A percentile compares a stretch with the other conserved stretches of the same genome.
Conservation (phyloP, 1,140 invertebrate species). For the Zeugodacus cucurbitae region DNA sequence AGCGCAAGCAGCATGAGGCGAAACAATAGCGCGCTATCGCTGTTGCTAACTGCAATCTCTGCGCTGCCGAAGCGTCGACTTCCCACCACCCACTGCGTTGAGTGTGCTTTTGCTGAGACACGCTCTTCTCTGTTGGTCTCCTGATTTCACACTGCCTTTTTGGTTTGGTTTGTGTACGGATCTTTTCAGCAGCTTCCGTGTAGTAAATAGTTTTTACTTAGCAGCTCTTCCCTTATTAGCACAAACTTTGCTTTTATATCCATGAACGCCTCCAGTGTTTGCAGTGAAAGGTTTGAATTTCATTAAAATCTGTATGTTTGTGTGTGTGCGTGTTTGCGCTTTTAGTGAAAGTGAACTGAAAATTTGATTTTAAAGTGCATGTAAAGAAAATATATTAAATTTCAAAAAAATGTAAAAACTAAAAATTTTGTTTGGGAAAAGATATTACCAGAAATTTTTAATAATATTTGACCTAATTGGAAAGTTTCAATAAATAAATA, state of each 20-base stretch:
- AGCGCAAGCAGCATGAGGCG: neutral
- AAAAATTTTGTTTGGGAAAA: no score
- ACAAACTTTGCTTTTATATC: slow-evolving; percentile 7
- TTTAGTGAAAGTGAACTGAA: neutral
- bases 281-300: slow-evolving; percentile 1
- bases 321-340: neutral
- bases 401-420: no score
- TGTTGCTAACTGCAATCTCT: neutral
- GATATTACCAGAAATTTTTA: no score
- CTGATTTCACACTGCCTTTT: neutral
- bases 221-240: slow-evolving; percentile 7
- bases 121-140: neutral
- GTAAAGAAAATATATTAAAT: neutral
- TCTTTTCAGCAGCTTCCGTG: neutral
- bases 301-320: neutral
- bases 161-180: neutral
- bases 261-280: neutral
- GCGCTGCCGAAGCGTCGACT: neutral
- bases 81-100: neutral
- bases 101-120: neutral
- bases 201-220: neutral
- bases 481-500: no score
- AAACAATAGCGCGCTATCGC: neutral
- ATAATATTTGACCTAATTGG: neutral
- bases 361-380: neutral